Conservation (phyloP, 2,113 vertebrate genomes). For the Galeopterus variegatus region DNA sequence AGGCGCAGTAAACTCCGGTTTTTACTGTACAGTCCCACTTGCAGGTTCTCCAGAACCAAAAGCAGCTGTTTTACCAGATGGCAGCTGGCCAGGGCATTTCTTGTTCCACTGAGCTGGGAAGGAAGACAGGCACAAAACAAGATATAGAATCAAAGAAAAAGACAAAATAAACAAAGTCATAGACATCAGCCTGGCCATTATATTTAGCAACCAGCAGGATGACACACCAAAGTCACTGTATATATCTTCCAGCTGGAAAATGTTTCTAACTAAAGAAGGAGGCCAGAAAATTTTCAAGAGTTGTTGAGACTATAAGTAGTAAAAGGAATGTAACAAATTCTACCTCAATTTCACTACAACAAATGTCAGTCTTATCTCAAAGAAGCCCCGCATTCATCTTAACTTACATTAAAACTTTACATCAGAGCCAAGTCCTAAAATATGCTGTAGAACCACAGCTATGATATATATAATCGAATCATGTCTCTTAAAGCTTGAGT, state of each 20-base stretch:
- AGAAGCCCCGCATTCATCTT: background rate
- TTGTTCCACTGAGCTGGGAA: background rate
- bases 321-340: slow-evolving; percentile 10
- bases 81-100: background rate
- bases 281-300: background rate
- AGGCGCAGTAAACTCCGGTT: background rate
- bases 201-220: slow-evolving; percentile 13
- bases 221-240: background rate
- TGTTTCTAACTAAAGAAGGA: slow-evolving; percentile 27
- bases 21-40: background rate
- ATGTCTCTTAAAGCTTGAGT: background rate
- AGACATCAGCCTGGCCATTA: background rate
- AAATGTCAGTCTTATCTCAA: slow-evolving; percentile 50
- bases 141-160: slow-evolving; percentile 53
- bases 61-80: background rate
- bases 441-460: background rate
- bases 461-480: background rate
- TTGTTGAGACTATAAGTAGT: slow-evolving; percentile 13
- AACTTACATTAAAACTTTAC: background rate
- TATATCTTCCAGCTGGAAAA: slow-evolving; percentile 63
- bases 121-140: slow-evolving; percentile 51
- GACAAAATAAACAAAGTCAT: slow-evolving; percentile 55
- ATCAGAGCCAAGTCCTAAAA: background rate
- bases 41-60: background rate
- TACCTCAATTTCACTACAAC: slow-evolving; percentile 44